Evolutionary conservation across 2,113 vertebrate genomes (phyloP), one percentile per base, ranked within the genome.

Genomic region (Pontoporia blainvillei): DNA sequence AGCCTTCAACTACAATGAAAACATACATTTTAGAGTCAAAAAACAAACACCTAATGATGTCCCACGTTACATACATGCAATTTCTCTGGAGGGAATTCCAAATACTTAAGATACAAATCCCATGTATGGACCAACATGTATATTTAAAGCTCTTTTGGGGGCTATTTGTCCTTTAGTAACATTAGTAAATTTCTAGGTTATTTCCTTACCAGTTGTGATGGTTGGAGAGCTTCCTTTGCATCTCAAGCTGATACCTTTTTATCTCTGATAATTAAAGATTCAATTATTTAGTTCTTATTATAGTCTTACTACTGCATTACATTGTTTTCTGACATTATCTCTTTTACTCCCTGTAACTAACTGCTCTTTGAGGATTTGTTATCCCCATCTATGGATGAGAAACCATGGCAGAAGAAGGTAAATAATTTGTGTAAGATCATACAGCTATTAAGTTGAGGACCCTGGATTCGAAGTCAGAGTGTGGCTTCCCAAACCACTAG

Each of bases 51-150:
- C 39, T 86, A n/a, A 52, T 67, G 34, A 86, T 87, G 59, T 67
- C 21, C 14, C n/a, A n/a, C 13, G 36, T 87, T 87, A 76, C 4
- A 52, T 76, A 66, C 11, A 27, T 83, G 61, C 29, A 14, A 84
- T 78, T 92, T 93, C 76, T 95, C 81, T 39, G 27, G n/a, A 85
- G 6, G 9, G 12, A 88, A 79, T 88, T 72, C 52, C 41, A 78
- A 89, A 78, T 93, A 73, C 44, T 97, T 93, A 88, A 97, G 3
- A 64, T 44, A 81, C 7, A 82, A 75, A 34, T 91, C 29, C 15
- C 79, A 34, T 61, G 9, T 49, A 57, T 71, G 17, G 13, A 10
- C 7, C 25, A 57, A 52, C 17, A n/a, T 57, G 44, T 57, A 5
- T 83, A 75, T 49, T 86, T 46, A 86, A 82, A 75, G 52, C 44